phyloP scores from a whole-genome alignment of 2,113 vertebrate species.

The Cyanoliseus patagonus region DNA sequence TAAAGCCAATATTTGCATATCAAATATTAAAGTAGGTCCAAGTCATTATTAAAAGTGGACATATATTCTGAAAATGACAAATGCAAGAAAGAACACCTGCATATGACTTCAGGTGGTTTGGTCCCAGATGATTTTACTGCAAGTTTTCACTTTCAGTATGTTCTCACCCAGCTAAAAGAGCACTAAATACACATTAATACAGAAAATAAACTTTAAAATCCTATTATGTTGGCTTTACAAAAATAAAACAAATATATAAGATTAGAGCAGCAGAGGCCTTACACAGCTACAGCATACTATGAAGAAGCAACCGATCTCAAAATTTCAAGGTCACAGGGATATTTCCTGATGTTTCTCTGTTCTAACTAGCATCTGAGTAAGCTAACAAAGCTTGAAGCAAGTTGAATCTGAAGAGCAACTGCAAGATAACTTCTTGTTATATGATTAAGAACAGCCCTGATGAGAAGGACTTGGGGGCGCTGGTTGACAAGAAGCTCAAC shows the following conservation, averaged over 20 bases:
- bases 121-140: not conserved
- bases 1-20: not conserved
- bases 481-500: not conserved
- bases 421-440: not conserved
- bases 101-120: not conserved
- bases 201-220: not conserved
- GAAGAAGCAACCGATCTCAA: slow-evolving; percentile 8
- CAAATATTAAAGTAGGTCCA: not conserved
- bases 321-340: slow-evolving; percentile 10
- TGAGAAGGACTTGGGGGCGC: not conserved
- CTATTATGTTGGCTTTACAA: not conserved
- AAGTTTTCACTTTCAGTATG: not conserved
- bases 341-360: not conserved
- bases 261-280: not conserved
- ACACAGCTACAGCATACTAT: not conserved
- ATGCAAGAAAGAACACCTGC: not conserved
- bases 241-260: not conserved
- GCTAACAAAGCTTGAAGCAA: not conserved
- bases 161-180: not conserved
- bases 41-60: not conserved
- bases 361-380: not conserved
- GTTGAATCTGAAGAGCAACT: not conserved
- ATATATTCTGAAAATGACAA: not conserved
- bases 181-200: not conserved
- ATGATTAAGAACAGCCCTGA: not conserved